phyloP scores from a whole-genome alignment of 1,140 invertebrate species.

The Heliconius melpomene region DNA sequence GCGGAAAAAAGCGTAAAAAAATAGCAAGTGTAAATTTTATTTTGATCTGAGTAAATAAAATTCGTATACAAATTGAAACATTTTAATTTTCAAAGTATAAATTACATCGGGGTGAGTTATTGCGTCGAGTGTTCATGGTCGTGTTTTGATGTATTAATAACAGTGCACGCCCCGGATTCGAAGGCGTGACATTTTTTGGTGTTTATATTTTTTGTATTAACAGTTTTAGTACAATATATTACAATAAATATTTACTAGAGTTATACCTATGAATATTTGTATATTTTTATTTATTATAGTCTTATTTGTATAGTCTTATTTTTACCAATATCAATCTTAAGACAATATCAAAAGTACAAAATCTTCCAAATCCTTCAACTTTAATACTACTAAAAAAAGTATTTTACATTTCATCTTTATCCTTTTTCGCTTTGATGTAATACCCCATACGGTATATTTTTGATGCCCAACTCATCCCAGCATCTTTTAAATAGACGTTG shows the following conservation, averaged over 20 bases:
- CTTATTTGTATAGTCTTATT: too few relatives aligned
- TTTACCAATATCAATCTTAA: too few relatives aligned
- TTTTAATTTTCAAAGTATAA: neutral
- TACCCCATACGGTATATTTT: neutral
- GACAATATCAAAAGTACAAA: too few relatives aligned
- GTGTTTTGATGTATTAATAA: constrained; percentile 8
- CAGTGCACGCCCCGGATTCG: neutral
- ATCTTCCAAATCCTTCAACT: too few relatives aligned
- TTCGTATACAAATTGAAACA: neutral
- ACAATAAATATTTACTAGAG: too few relatives aligned
- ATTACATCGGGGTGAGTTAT: neutral
- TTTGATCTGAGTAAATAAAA: neutral
- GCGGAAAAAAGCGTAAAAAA: too few relatives aligned
- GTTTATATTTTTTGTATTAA: neutral
- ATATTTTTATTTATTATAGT: too few relatives aligned
- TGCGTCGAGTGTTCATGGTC: neutral
- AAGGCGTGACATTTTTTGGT: neutral
- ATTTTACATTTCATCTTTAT: neutral
- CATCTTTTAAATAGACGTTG: constrained; percentile 76
- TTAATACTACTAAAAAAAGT: neutral
- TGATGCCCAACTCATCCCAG: neutral
- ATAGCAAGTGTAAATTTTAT: neutral
- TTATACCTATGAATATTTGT: too few relatives aligned
- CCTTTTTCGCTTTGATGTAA: neutral
- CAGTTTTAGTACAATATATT: too few relatives aligned